Evolutionary conservation across 2,888 invertebrate genomes (phyloP).

Genomic region (Apamea crenata): DNA sequence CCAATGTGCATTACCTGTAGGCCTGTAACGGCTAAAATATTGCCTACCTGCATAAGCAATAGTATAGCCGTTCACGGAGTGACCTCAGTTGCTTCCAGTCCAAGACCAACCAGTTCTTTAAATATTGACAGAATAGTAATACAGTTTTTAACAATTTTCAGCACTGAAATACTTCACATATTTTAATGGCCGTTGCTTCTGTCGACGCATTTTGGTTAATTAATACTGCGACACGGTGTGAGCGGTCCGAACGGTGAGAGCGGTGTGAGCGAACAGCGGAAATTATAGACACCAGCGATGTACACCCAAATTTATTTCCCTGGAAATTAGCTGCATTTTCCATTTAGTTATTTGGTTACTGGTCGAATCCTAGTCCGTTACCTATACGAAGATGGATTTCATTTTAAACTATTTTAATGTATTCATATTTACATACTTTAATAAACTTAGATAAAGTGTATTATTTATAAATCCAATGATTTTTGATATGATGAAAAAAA

Average conservation of each 20-base stretch:
- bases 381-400: not conserved
- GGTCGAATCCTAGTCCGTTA: not conserved
- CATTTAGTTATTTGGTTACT: constrained; percentile 29
- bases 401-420: not conserved
- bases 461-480: too few species aligned
- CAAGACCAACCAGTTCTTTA: not conserved
- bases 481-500: too few species aligned
- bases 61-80: not conserved
- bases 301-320: constrained; percentile 34
- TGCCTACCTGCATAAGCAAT: not conserved
- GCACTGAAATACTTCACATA: constrained; percentile 42
- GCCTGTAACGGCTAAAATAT: not conserved
- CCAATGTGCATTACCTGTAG: too few species aligned
- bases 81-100: not conserved
- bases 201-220: constrained; percentile 61
- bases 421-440: not conserved
- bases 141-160: not conserved
- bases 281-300: constrained; percentile 47
- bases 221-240: constrained; percentile 42
- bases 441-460: too few species aligned
- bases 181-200: constrained; percentile 43
- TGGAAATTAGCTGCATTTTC: constrained; percentile 32
- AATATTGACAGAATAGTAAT: constrained; percentile 6
- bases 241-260: constrained; percentile 23
- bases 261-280: constrained; percentile 45